phyloP scores from a whole-genome alignment of 2,113 vertebrate species.

The Hippopotamus amphibius region DNA sequence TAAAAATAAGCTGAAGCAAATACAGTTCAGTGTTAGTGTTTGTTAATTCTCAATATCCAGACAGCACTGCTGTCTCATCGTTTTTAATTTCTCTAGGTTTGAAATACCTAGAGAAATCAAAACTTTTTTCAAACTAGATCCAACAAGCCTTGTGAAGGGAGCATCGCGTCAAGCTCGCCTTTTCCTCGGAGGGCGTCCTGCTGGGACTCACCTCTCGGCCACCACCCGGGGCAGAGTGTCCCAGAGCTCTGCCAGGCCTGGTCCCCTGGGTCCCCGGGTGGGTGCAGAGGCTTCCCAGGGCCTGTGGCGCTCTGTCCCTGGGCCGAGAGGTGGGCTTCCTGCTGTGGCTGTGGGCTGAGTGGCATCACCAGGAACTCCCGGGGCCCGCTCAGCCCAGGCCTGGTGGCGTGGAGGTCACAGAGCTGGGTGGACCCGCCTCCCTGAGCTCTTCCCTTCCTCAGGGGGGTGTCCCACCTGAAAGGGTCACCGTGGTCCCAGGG shows the following conservation, averaged over 20 bases:
- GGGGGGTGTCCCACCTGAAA: neutral
- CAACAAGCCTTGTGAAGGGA: neutral
- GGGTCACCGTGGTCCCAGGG: neutral
- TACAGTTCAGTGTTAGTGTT: neutral
- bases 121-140: neutral
- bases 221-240: neutral
- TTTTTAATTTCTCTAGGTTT: neutral
- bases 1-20: neutral
- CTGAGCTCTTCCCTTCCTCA: neutral
- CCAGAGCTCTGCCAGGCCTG: neutral
- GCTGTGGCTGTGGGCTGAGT: neutral
- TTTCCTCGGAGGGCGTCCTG: neutral
- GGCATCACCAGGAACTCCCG: neutral
- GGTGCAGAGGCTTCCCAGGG: neutral
- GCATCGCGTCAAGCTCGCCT: neutral
- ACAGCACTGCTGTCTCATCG: neutral
- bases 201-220: neutral
- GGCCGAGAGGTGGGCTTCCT: neutral
- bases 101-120: neutral
- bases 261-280: too few species aligned
- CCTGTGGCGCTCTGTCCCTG: too few species aligned
- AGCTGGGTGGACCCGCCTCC: neutral
- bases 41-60: neutral
- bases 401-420: neutral
- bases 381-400: neutral